Conservation (phyloP, 1,140 invertebrate genomes). For the Thaumatotibia leucotreta region DNA sequence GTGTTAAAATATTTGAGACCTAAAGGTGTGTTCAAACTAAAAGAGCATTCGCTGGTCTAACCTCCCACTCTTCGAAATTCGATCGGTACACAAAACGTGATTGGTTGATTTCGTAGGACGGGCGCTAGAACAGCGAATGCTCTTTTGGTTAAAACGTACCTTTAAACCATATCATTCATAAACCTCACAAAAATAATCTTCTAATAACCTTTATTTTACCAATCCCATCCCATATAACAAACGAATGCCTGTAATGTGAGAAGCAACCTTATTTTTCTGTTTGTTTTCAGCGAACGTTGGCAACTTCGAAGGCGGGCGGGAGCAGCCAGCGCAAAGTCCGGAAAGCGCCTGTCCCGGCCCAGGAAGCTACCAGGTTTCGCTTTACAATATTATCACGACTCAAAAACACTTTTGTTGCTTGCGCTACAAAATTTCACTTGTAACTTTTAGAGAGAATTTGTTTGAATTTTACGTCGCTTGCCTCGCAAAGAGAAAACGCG, state of each 20-base stretch:
- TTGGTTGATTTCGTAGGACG: too few species aligned
- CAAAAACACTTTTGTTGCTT: constrained; percentile 19
- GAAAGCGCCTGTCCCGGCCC: constrained; percentile 39
- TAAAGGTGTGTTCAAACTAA: too few species aligned
- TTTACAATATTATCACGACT: constrained; percentile 28
- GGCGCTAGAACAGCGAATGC: too few species aligned
- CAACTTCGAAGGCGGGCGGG: constrained; percentile 57
- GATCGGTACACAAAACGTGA: too few species aligned
- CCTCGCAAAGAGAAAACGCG: neutral
- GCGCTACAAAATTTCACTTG: neutral
- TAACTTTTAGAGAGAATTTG: neutral
- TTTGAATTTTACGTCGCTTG: neutral
- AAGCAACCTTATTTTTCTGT: neutral
- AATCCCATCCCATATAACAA: too few species aligned
- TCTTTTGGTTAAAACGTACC: too few species aligned
- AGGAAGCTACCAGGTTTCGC: constrained; percentile 56
- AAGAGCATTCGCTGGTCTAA: too few species aligned
- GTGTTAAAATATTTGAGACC: too few species aligned
- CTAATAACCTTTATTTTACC: too few species aligned
- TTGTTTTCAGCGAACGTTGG: constrained; percentile 58
- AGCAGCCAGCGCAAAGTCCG: constrained; percentile 48
- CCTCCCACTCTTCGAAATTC: too few species aligned
- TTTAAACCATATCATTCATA: too few species aligned
- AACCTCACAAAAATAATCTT: too few species aligned
- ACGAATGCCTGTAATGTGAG: neutral